Base-by-base conservation (phyloP, 1,140 invertebrate species). In the Drosophila athabasca region DNA sequence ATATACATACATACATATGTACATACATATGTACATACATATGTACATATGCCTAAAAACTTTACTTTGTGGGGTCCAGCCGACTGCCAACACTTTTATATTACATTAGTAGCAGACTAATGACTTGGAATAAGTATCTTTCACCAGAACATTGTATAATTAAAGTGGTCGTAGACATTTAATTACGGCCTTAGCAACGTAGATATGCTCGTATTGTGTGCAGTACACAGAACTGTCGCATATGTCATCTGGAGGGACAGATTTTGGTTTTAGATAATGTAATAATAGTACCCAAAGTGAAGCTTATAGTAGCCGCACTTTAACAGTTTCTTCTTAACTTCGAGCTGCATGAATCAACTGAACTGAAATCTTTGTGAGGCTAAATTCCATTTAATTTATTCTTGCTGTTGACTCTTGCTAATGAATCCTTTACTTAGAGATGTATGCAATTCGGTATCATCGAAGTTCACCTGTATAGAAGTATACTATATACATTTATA, bases 121-220 rank as follows among this genome's bases (percentile, higher is more conserved):
- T 79, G 78, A 45, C 54, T 24, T 46, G 24, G 13, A 17, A 15
- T 58, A 61, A 76, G 53, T 54, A 81, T 67, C 49, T 76, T 85
- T 84, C 58, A 41, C 46, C 43, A 77, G 81, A 84, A 84, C 60
- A 64, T 17, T 35, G 49, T 45, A 67, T 48, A 72, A 84, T 84
- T 81, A 77, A 82, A 73, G 43, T 51, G 53, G 59, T 55, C 79
- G 54, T 45, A 78, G 54, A 72, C 76, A 70, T 82, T 82, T 82
- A 83, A 82, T 83, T 82, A 55, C 64, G 57, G 45, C 51, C 24
- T 50, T 70, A 55, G 57, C 69, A 60, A 60, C 50, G 9, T 35
- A 35, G 9, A 35, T 26, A 53, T 9, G 52, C 50, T 31, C 50
- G 22, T 11, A 44, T 24, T 59, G 31, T 43, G 19, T 43, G 15